Percentiles rank a stretch among this genome's conserved stretches.
phyloP scores from a whole-genome alignment of 2,113 vertebrate genomes.

The Gavia stellata region DNA sequence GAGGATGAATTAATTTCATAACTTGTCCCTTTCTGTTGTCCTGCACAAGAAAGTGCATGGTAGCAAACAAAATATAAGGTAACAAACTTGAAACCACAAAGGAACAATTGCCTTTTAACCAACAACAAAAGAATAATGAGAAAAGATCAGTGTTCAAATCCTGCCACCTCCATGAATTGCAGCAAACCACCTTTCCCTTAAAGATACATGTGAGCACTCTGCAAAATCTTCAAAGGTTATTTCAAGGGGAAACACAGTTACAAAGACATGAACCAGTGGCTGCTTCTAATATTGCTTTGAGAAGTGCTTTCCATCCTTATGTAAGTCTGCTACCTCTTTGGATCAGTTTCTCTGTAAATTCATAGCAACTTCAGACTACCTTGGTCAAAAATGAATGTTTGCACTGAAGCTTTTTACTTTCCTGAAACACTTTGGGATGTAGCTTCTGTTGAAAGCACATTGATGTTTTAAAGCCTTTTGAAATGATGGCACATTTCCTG shows the following conservation, averaged over 20 bases:
- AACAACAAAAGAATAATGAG: not conserved
- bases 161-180: not conserved
- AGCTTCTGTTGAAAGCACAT: slow-evolving; percentile 10
- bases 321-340: not conserved
- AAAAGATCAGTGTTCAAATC: not conserved
- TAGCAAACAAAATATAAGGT: not conserved
- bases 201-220: not conserved
- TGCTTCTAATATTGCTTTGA: not conserved
- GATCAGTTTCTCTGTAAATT: slow-evolving; percentile 7
- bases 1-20: not conserved
- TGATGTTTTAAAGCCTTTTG: slow-evolving; percentile 38
- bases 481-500: not conserved
- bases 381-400: not conserved
- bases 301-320: not conserved
- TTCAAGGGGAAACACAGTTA: not conserved
- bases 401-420: slow-evolving; percentile 11
- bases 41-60: not conserved
- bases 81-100: not conserved
- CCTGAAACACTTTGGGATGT: not conserved
- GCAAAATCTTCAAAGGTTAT: slow-evolving; percentile 26
- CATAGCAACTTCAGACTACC: not conserved
- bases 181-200: not conserved
- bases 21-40: not conserved
- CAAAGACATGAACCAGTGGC: not conserved
- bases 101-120: not conserved